Percentiles rank a stretch among this genome's conserved stretches.
Evolutionary conservation across 2,888 invertebrate genomes (phyloP).

Genomic region (Mystacides longicornis): DNA sequence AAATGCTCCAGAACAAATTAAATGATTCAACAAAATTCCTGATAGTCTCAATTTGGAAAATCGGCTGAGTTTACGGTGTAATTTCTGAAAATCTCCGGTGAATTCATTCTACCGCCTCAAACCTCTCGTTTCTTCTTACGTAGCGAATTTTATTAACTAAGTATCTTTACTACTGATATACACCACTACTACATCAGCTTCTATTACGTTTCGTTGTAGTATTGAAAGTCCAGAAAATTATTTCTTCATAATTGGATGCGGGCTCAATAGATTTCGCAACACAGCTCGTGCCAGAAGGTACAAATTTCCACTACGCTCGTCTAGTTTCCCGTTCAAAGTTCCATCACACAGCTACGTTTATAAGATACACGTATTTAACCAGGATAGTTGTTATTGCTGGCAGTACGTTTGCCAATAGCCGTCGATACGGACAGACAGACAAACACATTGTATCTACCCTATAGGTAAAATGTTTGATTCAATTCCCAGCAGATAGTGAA

Average conservation of each 20-base stretch:
- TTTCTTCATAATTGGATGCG: background rate
- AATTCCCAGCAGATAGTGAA: too few species aligned
- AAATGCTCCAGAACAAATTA: background rate
- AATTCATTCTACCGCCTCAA: background rate
- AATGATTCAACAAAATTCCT: background rate
- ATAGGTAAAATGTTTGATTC: too few species aligned
- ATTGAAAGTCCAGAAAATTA: background rate
- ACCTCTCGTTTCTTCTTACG: background rate
- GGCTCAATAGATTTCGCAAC: too few species aligned
- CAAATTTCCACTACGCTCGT: too few species aligned
- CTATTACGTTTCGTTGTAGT: background rate
- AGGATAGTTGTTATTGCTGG: too few species aligned
- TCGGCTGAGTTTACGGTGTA: conserved; percentile 1
- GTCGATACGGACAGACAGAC: too few species aligned
- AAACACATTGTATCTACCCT: too few species aligned
- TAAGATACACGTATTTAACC: too few species aligned
- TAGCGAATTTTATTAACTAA: background rate
- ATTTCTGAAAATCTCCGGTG: background rate
- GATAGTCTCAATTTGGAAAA: background rate
- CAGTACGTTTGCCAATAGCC: too few species aligned
- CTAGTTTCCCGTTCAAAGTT: too few species aligned
- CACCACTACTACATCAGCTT: background rate
- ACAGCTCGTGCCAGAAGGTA: too few species aligned
- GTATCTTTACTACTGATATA: background rate
- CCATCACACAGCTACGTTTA: too few species aligned